Evolutionary conservation across 1,140 invertebrate genomes (phyloP).

Genomic region (Plectrocnemia conspersa): DNA sequence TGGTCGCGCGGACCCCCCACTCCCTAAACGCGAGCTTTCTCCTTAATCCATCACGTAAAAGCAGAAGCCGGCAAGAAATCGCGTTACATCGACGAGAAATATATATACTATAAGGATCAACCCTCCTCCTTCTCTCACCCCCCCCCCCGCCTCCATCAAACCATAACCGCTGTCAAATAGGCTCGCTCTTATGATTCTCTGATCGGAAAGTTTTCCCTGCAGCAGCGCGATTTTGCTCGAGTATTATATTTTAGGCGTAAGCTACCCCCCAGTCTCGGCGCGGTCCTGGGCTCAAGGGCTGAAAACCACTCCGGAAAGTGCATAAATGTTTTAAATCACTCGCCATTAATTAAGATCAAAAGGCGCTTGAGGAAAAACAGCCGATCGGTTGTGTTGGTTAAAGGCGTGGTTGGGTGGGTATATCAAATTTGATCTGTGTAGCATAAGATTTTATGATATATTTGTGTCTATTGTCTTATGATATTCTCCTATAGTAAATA

Average conservation of each 20-base stretch:
- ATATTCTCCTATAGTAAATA: too few species aligned
- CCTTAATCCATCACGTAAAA: conserved; percentile 55
- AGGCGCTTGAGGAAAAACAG: too few species aligned
- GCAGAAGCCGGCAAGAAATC: conserved; percentile 52
- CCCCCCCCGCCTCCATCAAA: conserved; percentile 13
- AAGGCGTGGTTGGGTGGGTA: too few species aligned
- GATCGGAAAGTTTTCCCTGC: conserved; percentile 35
- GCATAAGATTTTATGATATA: too few species aligned
- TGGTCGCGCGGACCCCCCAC: conserved; percentile 26
- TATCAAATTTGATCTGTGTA: too few species aligned
- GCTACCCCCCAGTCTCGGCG: conserved; percentile 9
- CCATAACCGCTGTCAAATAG: conserved; percentile 36
- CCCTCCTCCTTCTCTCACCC: conserved; percentile 11
- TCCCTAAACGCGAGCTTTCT: conserved; percentile 29
- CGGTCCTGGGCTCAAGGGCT: background rate
- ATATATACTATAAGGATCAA: too few species aligned
- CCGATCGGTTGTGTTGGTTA: too few species aligned
- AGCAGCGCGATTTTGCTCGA: conserved; percentile 25
- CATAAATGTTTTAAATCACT: conserved; percentile 35
- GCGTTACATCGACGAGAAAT: conserved; percentile 53
- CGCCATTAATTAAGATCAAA: conserved; percentile 34
- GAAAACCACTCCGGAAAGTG: conserved; percentile 25
- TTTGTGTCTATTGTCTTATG: too few species aligned
- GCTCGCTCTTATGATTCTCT: conserved; percentile 34
- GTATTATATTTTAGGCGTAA: conserved; percentile 33